Percentiles rank a stretch among this genome's conserved stretches.
Conservation (phyloP, 2,888 invertebrate species). For the Callyntrura sp. region DNA sequence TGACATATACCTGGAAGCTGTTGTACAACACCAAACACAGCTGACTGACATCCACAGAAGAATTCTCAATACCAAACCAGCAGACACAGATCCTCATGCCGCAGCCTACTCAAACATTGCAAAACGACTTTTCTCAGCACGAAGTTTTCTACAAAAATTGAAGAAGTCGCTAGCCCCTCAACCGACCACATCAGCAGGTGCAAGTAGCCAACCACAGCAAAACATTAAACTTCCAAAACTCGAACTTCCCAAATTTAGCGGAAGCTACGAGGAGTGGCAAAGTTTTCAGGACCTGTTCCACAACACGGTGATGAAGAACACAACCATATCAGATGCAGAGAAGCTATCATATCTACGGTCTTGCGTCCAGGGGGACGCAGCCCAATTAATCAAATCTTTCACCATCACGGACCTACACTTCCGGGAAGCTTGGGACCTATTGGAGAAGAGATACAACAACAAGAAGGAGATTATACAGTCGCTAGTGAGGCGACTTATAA, state of each 20-base stretch:
- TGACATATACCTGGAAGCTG: too few relatives aligned
- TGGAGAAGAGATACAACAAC: slow-evolving; percentile 59
- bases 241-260: slow-evolving; percentile 68
- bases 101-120: too few relatives aligned
- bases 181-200: not conserved
- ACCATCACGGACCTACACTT: slow-evolving; percentile 60
- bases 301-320: slow-evolving; percentile 32
- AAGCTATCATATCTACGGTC: slow-evolving; percentile 72
- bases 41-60: too few relatives aligned
- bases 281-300: slow-evolving; percentile 69
- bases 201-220: not conserved
- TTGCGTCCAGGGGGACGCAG: slow-evolving; percentile 66
- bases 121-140: too few relatives aligned
- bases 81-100: too few relatives aligned
- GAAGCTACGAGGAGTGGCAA: slow-evolving; percentile 71
- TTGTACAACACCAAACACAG: too few relatives aligned
- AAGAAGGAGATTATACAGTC: slow-evolving; percentile 67
- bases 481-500: slow-evolving; percentile 23
- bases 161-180: not conserved
- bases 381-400: slow-evolving; percentile 60
- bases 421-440: slow-evolving; percentile 60
- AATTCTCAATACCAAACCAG: too few relatives aligned
- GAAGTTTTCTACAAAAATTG: not conserved
- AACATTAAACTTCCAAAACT: slow-evolving; percentile 70
- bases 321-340: slow-evolving; percentile 46